These are phyloP conservation scores for Campoplex nolae DNA, from an alignment of 2,888 invertebrate species.

Conservation along the genomic window DNA sequence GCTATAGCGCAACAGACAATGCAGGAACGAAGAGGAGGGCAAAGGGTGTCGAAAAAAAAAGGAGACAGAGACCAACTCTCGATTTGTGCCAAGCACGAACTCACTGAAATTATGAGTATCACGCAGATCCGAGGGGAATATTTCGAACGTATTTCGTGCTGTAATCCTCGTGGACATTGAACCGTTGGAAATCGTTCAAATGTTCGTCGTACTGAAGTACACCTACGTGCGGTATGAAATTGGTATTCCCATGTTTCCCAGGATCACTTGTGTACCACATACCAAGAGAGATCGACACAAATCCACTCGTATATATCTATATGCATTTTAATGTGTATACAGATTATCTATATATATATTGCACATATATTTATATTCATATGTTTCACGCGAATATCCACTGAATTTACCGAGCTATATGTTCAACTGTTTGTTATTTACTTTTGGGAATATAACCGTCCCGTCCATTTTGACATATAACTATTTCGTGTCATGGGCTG, in stretches of 20 bases:
- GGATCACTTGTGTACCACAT: conserved; percentile 12
- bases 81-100: conserved; percentile 42
- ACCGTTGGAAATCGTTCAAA: conserved; percentile 56
- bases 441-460: conserved; percentile 48
- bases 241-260: conserved; percentile 59
- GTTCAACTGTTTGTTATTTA: conserved; percentile 49
- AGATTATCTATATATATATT: not conserved
- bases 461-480: conserved; percentile 45
- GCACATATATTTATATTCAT: conserved; percentile 9
- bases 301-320: not conserved
- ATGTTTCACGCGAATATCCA: conserved; percentile 19
- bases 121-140: conserved; percentile 49
- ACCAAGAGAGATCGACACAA: conserved; percentile 3
- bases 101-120: conserved; percentile 47
- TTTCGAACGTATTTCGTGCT: conserved; percentile 55
- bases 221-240: conserved; percentile 61
- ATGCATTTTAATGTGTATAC: not conserved
- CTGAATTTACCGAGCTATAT: conserved; percentile 18
- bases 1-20: conserved; percentile 10
- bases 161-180: conserved; percentile 61
- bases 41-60: conserved; percentile 9
- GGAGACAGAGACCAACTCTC: conserved; percentile 27
- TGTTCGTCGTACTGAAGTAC: conserved; percentile 41
- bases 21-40: not conserved
- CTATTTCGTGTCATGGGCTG: conserved; percentile 17